These are phyloP conservation scores for Pholis gunnellus DNA, from an alignment of 2,113 vertebrate genomes.

Conservation along the genomic window DNA sequence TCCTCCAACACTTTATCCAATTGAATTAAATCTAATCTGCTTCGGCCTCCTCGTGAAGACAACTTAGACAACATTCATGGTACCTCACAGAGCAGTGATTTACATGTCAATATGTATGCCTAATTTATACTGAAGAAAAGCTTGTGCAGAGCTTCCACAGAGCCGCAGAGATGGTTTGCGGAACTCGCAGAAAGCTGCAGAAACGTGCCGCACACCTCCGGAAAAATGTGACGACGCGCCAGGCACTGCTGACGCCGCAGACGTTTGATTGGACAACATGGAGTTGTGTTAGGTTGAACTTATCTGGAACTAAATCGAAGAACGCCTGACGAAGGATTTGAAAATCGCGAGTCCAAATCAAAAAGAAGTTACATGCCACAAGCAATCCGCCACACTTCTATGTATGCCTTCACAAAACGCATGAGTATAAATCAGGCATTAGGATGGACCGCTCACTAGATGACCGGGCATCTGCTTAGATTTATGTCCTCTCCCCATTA, in stretches of 20 bases:
- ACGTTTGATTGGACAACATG: not conserved
- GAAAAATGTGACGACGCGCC: too few relatives aligned
- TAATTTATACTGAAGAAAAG: not conserved
- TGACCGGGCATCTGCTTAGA: slow-evolving; percentile 24
- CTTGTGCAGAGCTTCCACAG: too few relatives aligned
- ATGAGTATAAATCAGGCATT: not conserved
- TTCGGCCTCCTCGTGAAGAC: slow-evolving; percentile 1
- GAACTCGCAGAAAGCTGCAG: too few relatives aligned
- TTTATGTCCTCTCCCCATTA: slow-evolving; percentile 22
- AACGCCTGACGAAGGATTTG: not conserved
- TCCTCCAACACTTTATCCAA: slow-evolving; percentile 2
- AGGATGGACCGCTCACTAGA: slow-evolving; percentile 7
- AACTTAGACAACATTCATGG: slow-evolving; percentile 5
- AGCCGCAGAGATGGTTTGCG: too few relatives aligned
- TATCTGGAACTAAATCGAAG: not conserved
- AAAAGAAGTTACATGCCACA: not conserved
- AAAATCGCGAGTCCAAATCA: not conserved
- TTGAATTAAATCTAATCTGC: not conserved
- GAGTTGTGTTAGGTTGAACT: not conserved
- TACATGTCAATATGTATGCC: slow-evolving; percentile 16
- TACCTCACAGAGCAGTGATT: slow-evolving; percentile 23
- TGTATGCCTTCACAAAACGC: not conserved
- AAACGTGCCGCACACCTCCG: too few relatives aligned
- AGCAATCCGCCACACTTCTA: not conserved
- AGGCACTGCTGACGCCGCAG: too few relatives aligned